Evolutionary conservation across 1,140 invertebrate genomes (phyloP).

Genomic region (Teleogryllus occipitalis): DNA sequence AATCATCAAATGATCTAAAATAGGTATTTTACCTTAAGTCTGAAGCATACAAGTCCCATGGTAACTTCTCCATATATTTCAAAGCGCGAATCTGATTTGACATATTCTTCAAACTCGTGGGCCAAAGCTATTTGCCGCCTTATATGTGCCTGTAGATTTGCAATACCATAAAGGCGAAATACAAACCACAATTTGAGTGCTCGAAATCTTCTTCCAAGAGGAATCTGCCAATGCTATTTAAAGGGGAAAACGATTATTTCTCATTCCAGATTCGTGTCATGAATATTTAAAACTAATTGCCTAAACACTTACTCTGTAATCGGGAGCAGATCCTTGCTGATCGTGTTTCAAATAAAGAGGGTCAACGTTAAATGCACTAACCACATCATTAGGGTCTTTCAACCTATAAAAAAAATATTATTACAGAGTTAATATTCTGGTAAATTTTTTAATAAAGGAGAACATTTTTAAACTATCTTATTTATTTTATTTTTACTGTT

Average conservation of each 20-base stretch:
- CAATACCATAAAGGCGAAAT: conserved; percentile 77
- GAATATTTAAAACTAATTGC: not conserved
- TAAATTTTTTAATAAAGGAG: too few relatives aligned
- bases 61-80: conserved; percentile 80
- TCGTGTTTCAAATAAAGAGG: conserved; percentile 89
- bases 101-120: conserved; percentile 69
- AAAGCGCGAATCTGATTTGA: conserved; percentile 64
- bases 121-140: conserved; percentile 70
- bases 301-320: conserved; percentile 61
- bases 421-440: too few relatives aligned
- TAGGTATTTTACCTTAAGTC: conserved; percentile 59
- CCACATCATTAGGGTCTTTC: conserved; percentile 81
- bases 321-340: conserved; percentile 79
- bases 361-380: conserved; percentile 94
- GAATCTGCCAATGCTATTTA: conserved; percentile 90
- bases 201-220: conserved; percentile 86
- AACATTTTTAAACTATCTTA: too few relatives aligned
- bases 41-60: conserved; percentile 92
- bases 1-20: too few relatives aligned
- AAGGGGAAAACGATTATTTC: not conserved
- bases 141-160: conserved; percentile 83
- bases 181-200: conserved; percentile 97
- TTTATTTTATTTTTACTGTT: too few relatives aligned
- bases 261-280: not conserved
- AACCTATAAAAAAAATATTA: conserved; percentile 44